Conservation (phyloP, 2,113 vertebrate species). For the Benthochromis sp. region DNA sequence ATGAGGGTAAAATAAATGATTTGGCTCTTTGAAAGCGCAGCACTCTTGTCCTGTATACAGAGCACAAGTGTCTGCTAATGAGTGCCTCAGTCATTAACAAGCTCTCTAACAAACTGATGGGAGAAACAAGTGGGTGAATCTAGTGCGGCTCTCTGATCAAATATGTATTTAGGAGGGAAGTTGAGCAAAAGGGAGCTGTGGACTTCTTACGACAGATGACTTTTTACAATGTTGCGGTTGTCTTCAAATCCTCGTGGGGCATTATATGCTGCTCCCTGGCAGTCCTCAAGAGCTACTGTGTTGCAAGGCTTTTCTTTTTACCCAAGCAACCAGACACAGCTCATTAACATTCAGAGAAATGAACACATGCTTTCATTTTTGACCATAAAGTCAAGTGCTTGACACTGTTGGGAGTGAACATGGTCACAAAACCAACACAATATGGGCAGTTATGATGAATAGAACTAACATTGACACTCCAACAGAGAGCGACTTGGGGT, state of each 20-base stretch:
- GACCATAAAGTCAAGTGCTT: not conserved
- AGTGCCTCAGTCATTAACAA: not conserved
- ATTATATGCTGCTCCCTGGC: not conserved
- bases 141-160: not conserved
- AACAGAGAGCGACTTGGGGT: not conserved
- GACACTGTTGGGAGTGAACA: not conserved
- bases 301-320: not conserved
- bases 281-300: not conserved
- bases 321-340: not conserved
- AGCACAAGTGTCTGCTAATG: not conserved
- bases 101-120: not conserved
- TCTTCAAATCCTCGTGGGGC: not conserved
- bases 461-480: not conserved
- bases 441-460: not conserved
- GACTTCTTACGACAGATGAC: not conserved
- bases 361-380: not conserved
- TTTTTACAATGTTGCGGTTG: not conserved
- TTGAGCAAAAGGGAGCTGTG: not conserved
- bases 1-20: constrained; percentile 14
- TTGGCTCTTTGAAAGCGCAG: not conserved
- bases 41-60: not conserved
- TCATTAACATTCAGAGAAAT: not conserved
- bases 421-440: not conserved
- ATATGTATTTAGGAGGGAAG: not conserved
- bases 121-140: not conserved